phyloP scores from a whole-genome alignment of 2,113 vertebrate genomes.

The Phalacrocorax brasilianus region DNA sequence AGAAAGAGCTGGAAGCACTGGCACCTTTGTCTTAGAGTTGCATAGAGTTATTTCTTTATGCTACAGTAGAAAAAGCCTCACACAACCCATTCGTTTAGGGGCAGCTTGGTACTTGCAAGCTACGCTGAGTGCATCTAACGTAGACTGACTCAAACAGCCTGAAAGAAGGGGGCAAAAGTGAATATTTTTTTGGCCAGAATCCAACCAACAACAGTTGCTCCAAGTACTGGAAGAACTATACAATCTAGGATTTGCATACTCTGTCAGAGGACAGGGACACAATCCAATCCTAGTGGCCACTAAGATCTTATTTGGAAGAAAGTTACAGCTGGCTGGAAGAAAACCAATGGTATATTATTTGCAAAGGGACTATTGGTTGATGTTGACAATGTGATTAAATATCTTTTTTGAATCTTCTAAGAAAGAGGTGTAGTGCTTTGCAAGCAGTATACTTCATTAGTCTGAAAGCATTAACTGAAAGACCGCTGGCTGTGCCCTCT shows the following conservation, averaged over 20 bases:
- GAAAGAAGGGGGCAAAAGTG: neutral
- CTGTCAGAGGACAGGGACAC: neutral
- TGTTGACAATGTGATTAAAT: neutral
- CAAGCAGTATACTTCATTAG: neutral
- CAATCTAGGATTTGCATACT: neutral
- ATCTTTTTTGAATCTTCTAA: neutral
- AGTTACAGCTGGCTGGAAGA: neutral
- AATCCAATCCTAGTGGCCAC: neutral
- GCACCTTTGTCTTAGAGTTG: neutral
- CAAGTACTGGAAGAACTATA: neutral
- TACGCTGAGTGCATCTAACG: neutral
- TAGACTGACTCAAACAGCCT: neutral
- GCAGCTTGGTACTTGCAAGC: neutral
- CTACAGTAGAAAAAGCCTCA: rapidly evolving
- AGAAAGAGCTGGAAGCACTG: neutral
- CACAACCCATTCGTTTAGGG: neutral
- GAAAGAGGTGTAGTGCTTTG: neutral
- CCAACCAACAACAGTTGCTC: neutral
- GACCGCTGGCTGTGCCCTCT: neutral
- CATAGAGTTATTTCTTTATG: neutral
- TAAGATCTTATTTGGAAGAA: neutral
- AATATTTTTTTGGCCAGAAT: neutral
- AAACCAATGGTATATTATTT: neutral
- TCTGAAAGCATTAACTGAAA: neutral
- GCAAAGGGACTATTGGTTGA: neutral